Base-by-base conservation (phyloP, 92 coral and sea anemone species). In the Umimayanthus kanabou region DNA sequence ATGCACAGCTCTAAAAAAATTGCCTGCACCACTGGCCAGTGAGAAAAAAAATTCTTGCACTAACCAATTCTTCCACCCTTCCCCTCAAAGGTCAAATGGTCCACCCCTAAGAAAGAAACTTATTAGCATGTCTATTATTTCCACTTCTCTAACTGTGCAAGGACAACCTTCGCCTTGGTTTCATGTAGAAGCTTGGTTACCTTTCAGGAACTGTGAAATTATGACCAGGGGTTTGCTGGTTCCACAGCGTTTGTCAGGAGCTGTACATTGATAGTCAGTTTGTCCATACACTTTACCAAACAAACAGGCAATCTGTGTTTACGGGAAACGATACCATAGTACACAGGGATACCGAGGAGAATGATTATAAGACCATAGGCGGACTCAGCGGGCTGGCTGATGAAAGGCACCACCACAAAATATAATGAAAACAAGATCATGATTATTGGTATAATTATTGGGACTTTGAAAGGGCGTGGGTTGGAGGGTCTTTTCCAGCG, bases 381-480 rank as follows among this genome's bases (percentile, higher is more conserved):
- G 10, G 92, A 90, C 69, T 90, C 92, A 8, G 81, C 26, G 13
- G 92, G 92, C 22, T 85, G 58, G 2, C 47, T 53, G 33, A 90
- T 25, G 70, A 90, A 85, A 18, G 92, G 92, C 5, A 80, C 87
- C 0, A 70, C 85, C 16, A 82, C 77, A 70, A 90, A 90, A 78
- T 79, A 90, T 25, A 90, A 4, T 57, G 92, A 73, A 29, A 85
- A 28, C 2, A 80, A 47, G 23, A 90, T 23, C 86, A 90, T 47
- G 16, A 85, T 18, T 20, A 90, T 58, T 26, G 92, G 92, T 26
- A 85, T 67, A 18, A 73, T 2, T 4, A 90, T 57, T n/a, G 87
- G 87, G 4, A 90, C 92, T 73, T 66, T 90, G 47, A 85, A 90
- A 80, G 92, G 92, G 9, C 89, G 92, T 0, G 79, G 85, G 3